These are phyloP conservation scores for Habroteleia sp. DNA, from an alignment of 2,888 invertebrate genomes.

Conservation along the genomic window DNA sequence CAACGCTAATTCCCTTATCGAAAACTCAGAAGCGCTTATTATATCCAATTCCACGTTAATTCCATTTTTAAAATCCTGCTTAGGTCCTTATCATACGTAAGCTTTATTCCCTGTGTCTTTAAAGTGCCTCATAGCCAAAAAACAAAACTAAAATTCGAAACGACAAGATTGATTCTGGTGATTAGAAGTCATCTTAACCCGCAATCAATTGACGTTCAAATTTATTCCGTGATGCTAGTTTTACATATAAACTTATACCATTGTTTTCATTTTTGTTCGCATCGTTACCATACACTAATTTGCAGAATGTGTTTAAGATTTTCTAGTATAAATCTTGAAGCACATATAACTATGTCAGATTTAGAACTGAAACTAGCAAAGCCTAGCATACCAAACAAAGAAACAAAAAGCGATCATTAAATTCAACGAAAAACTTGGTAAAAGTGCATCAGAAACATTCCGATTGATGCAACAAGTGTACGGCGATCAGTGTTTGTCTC, in stretches of 20 bases:
- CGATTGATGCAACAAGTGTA: too few relatives aligned
- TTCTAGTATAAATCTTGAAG: not conserved
- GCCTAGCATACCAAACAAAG: too few relatives aligned
- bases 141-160: slow-evolving; percentile 45
- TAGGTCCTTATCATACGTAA: slow-evolving; percentile 53
- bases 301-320: slow-evolving; percentile 24
- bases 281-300: slow-evolving; percentile 16
- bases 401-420: too few relatives aligned
- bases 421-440: too few relatives aligned
- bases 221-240: slow-evolving; percentile 24
- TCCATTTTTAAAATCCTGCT: slow-evolving; percentile 43
- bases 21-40: slow-evolving; percentile 52
- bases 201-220: slow-evolving; percentile 34
- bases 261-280: not conserved
- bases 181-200: slow-evolving; percentile 13
- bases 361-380: slow-evolving; percentile 15
- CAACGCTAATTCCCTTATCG: slow-evolving; percentile 50
- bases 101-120: slow-evolving; percentile 45
- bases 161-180: slow-evolving; percentile 51
- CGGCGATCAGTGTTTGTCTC: too few relatives aligned
- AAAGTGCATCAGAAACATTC: too few relatives aligned
- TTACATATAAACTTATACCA: not conserved
- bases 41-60: slow-evolving; percentile 47
- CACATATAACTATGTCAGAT: slow-evolving; percentile 13
- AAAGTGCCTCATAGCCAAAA: slow-evolving; percentile 26